Percentiles rank a stretch among this genome's conserved stretches.
Conservation (phyloP, 2,113 vertebrate genomes). For the Tapirus terrestris region DNA sequence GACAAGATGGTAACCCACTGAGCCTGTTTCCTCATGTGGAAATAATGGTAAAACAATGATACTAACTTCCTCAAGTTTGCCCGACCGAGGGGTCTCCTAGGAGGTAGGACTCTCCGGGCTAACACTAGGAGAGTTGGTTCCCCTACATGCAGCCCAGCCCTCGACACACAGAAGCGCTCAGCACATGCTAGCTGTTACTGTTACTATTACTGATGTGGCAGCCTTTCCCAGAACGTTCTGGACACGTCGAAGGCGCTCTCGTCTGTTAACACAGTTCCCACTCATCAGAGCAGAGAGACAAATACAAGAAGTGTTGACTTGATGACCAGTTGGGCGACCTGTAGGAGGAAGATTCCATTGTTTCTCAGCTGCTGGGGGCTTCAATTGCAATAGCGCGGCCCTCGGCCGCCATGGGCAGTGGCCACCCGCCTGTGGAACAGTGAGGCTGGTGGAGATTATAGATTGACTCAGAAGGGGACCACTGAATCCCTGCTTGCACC, state of each 20-base stretch:
- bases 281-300: neutral
- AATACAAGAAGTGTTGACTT: neutral
- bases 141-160: accelerated
- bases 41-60: neutral
- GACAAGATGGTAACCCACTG: accelerated
- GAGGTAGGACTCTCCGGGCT: neutral
- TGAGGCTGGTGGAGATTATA: accelerated
- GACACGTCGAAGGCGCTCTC: accelerated
- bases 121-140: too few species aligned
- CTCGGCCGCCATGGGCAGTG: accelerated
- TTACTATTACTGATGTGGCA: accelerated
- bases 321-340: neutral
- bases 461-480: neutral
- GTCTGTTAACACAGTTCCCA: neutral
- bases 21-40: neutral
- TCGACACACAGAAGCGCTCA: accelerated
- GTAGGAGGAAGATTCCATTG: too few species aligned
- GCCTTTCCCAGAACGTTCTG: neutral
- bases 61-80: neutral
- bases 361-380: neutral
- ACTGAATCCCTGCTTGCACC: neutral
- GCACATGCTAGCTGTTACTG: too few species aligned
- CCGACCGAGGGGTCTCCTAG: neutral
- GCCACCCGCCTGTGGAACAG: too few species aligned
- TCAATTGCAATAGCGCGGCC: accelerated